These are phyloP conservation scores for Passer domesticus DNA, from an alignment of 2,113 vertebrate species.

Conservation along the genomic window DNA sequence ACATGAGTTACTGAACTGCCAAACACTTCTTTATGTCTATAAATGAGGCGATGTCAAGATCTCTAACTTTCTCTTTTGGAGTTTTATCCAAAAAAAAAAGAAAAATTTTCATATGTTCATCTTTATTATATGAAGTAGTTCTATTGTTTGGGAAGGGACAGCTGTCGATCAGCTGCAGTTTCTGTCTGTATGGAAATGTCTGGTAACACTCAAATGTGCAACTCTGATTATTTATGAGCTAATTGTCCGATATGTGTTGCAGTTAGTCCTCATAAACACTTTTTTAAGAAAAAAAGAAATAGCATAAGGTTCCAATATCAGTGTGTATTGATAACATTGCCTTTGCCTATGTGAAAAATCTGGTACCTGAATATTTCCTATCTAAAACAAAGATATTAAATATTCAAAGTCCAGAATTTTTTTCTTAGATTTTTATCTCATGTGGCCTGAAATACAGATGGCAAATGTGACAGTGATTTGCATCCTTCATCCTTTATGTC, in stretches of 20 bases:
- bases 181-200: background rate
- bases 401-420: background rate
- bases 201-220: background rate
- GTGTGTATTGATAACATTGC: background rate
- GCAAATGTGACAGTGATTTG: background rate
- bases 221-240: background rate
- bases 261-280: background rate
- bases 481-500: background rate
- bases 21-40: background rate
- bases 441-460: background rate
- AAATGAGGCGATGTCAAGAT: background rate
- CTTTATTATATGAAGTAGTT: background rate
- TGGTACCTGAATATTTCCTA: background rate
- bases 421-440: background rate
- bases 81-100: background rate
- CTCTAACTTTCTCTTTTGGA: background rate
- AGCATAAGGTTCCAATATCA: background rate
- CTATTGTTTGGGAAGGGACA: background rate
- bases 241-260: background rate
- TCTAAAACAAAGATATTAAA: background rate
- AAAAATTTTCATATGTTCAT: background rate
- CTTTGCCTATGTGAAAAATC: background rate
- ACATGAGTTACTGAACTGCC: background rate
- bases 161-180: background rate
- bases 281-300: background rate